phyloP scores from a whole-genome alignment of 2,113 vertebrate genomes.

The Caranx ignobilis region DNA sequence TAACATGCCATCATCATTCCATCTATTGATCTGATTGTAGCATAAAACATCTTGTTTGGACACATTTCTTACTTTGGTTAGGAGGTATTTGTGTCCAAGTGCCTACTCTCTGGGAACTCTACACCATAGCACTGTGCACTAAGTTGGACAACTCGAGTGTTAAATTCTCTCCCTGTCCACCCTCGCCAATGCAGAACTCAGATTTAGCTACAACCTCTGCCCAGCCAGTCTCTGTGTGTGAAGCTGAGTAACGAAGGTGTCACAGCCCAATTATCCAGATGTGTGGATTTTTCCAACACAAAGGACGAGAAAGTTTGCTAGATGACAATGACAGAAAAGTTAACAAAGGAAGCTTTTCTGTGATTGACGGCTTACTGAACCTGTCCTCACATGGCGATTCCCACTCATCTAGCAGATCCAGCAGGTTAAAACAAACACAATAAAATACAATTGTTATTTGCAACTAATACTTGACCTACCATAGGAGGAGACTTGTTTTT shows the following conservation, averaged over 20 bases:
- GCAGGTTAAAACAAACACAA: slow-evolving; percentile 33
- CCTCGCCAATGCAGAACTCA: slow-evolving; percentile 14
- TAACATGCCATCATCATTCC: slow-evolving; percentile 1
- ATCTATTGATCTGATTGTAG: slow-evolving; percentile 9
- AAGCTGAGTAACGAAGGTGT: not conserved
- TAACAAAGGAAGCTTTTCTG: slow-evolving; percentile 13
- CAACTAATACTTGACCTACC: slow-evolving; percentile 11
- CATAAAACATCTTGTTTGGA: slow-evolving; percentile 13
- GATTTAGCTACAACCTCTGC: not conserved
- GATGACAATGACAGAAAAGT: slow-evolving; percentile 24
- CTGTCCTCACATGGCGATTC: slow-evolving; percentile 18
- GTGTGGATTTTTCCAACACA: slow-evolving; percentile 1
- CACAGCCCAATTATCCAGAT: not conserved
- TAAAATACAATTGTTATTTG: not conserved
- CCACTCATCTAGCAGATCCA: slow-evolving; percentile 9
- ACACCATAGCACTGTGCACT: slow-evolving; percentile 76
- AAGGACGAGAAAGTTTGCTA: not conserved
- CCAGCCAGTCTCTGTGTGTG: not conserved
- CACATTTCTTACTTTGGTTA: slow-evolving; percentile 30
- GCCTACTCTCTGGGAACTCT: slow-evolving; percentile 72
- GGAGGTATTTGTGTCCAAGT: slow-evolving; percentile 70
- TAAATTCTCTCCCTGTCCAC: slow-evolving; percentile 26
- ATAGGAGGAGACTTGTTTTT: slow-evolving; percentile 15
- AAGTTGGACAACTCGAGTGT: slow-evolving; percentile 35
- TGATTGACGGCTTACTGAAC: slow-evolving; percentile 6